phyloP scores from a whole-genome alignment of 2,888 invertebrate genomes.

The Coenonympha glycerion region DNA sequence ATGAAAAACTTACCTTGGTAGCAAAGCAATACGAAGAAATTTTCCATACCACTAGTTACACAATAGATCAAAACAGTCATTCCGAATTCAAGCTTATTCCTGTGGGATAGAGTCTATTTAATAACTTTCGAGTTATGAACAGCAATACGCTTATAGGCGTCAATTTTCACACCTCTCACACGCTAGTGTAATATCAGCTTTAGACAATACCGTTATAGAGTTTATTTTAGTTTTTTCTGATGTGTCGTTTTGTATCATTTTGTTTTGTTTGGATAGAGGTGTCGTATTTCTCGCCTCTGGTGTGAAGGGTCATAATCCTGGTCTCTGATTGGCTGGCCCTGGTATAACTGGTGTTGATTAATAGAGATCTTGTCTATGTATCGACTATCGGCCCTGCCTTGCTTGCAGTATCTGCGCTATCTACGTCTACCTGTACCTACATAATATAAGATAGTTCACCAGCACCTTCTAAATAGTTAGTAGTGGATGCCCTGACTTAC shows the following conservation, averaged over 20 bases:
- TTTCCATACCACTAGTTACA: constrained; percentile 13
- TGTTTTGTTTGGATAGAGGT: constrained; percentile 43
- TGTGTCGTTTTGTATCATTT: constrained; percentile 36
- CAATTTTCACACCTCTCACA: constrained; percentile 67
- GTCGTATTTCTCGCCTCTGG: constrained; percentile 72
- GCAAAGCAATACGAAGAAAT: constrained; percentile 19
- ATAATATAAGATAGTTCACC: too few relatives aligned
- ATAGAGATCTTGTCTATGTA: constrained; percentile 32
- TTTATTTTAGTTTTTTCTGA: constrained; percentile 24
- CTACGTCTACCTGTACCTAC: too few relatives aligned
- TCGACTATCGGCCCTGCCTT: constrained; percentile 15
- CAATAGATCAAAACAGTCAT: constrained; percentile 21
- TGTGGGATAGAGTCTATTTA: constrained; percentile 32
- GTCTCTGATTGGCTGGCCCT: constrained; percentile 53
- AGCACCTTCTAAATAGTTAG: too few relatives aligned
- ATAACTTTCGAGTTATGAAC: constrained; percentile 21
- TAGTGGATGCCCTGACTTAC: too few relatives aligned
- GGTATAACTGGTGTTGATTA: constrained; percentile 46
- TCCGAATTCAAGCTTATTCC: constrained; percentile 30
- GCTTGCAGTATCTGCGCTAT: too few relatives aligned
- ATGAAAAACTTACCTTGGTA: constrained; percentile 27
- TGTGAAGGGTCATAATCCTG: constrained; percentile 64
- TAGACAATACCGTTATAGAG: constrained; percentile 8
- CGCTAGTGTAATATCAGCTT: constrained; percentile 31
- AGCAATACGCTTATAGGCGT: constrained; percentile 56